These are phyloP conservation scores for Tautogolabrus adspersus DNA, from an alignment of 2,113 vertebrate species.

Conservation along the genomic window DNA sequence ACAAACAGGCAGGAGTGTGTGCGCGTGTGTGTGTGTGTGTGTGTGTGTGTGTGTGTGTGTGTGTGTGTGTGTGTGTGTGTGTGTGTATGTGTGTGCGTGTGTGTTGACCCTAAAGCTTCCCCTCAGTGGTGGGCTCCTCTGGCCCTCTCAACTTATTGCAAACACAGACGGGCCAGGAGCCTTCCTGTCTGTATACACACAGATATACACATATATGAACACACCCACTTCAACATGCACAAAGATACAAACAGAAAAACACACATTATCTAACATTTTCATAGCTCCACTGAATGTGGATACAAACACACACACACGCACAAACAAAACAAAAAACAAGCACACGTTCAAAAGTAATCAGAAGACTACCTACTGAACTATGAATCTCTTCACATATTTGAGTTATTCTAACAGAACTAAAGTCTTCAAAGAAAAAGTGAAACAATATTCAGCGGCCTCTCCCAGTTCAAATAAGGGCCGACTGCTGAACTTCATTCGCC, in stretches of 20 bases:
- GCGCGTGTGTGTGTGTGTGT: conserved; percentile 19
- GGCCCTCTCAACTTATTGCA: conserved; percentile 63
- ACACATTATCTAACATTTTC: background rate
- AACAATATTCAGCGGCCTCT: background rate
- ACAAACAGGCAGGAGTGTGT: conserved; percentile 59
- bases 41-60: conserved; percentile 37
- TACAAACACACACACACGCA: background rate
- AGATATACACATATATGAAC: conserved; percentile 35
- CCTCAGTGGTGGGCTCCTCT: conserved; percentile 64
- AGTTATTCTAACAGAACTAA: background rate
- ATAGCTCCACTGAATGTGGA: background rate
- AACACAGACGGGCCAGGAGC: conserved; percentile 68
- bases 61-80: conserved; percentile 36
- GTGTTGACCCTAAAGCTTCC: conserved; percentile 66
- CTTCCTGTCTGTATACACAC: conserved; percentile 55
- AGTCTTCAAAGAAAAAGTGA: conserved; percentile 38
- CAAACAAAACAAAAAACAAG: background rate
- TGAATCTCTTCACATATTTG: background rate
- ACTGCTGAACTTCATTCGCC: conserved; percentile 43
- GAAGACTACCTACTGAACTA: background rate
- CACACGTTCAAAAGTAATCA: background rate
- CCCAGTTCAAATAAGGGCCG: background rate
- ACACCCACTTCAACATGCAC: conserved; percentile 7
- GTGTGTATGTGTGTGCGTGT: conserved; percentile 38
- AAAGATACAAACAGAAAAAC: background rate